Base-by-base conservation (phyloP, 2,797 vertebrate genomes). In the Melanotaenia trifasciata region DNA sequence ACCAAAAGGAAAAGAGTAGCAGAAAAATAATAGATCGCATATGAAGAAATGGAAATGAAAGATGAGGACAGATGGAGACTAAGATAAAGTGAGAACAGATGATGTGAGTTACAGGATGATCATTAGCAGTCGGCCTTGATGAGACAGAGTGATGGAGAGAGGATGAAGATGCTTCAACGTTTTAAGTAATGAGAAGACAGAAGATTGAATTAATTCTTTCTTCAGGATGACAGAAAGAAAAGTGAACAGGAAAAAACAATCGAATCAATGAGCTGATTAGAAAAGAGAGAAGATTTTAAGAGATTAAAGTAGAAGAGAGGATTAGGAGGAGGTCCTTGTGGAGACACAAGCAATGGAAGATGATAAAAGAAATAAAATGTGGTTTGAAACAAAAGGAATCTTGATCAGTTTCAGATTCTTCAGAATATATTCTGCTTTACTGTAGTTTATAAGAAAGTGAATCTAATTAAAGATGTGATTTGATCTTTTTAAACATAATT, bases 101-200 rank as follows among this genome's bases (percentile, higher is more conserved):
- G 36, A 67, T 45, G 18, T 33, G 54, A 58, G 43, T 69, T 36
- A 28, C 14, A 47, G 6, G 32, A 26, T 61, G 67, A 53, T 61
- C 58, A 54, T 61, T 54, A 43, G 26, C 18, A 43, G 43, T n/a
- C 43, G 22, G 20, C 10, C 2, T 59, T 59, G 11, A 54, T 63
- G 20, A 65, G 36, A 66, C 11, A 16, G n/a, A 57, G 30, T 26
- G 59, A 71, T 54, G 50, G 40, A 58, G 51, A 28, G n/a, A 0
- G 26, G 57, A 76, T 14, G 67, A 35, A 51, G 75, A 64, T 2
- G 45, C 60, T 8, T 67, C 63, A 11, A 59, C 57, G 11, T 51
- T 57, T 60, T 40, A 43, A 51, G 47, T 67, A 53, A 72, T 62
- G 51, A 56, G 47, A 51, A 68, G 28, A n/a, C 16, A 53, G 61